Evolutionary conservation across 23 tunicate species (phyloP), one percentile per base, ranked within the genome.

Genomic region (Halocynthia aurantium): DNA sequence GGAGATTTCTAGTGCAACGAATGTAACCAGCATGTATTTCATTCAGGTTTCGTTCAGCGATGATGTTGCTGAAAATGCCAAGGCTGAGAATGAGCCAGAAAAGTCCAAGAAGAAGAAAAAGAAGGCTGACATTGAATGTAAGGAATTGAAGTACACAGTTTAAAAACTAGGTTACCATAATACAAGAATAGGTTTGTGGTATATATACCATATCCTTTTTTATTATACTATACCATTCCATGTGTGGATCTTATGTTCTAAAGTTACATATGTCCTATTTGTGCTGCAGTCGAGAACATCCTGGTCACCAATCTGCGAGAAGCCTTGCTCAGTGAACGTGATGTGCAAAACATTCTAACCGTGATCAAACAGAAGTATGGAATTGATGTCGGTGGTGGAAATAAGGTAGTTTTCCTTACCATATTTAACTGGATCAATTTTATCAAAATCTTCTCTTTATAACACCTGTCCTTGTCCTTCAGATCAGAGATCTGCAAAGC

Each of bases 51-150:
- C 83, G 7, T 80, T 80, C 64, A 80, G 66, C 50, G 83, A 80
- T 51, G 83, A 80, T 51, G 82, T 78, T 6, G 55, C 61, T 11
- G 65, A 69, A 15, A 70, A 69, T 53, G 22, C 18, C 20, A 68
- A 53, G 65, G 50, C 10, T 52, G 83, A 67, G 7, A 20, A n/a
- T 50, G 76, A 68, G 8, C 76, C 51, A 44, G 76, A 53, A 76
- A 80, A 80, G 52, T 12, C 64, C 4, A 75, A 53, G 53, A 80
- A 80, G 83, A 80, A 80, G 56, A 80, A 80, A 80, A 80, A 80
- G 83, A 80, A 68, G 70, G 10, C 17, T 22, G 83, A 74, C 18
- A 22, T 49, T 11, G 78, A 74, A 74, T 55, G 78, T 74, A 71
- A 9, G 76, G 13, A 15, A 15, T 2, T 68, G 1, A 4, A 31